Evolutionary conservation across 2,113 vertebrate genomes (phyloP), one percentile per base, ranked within the genome.

Genomic region (Harpagus bidentatus): DNA sequence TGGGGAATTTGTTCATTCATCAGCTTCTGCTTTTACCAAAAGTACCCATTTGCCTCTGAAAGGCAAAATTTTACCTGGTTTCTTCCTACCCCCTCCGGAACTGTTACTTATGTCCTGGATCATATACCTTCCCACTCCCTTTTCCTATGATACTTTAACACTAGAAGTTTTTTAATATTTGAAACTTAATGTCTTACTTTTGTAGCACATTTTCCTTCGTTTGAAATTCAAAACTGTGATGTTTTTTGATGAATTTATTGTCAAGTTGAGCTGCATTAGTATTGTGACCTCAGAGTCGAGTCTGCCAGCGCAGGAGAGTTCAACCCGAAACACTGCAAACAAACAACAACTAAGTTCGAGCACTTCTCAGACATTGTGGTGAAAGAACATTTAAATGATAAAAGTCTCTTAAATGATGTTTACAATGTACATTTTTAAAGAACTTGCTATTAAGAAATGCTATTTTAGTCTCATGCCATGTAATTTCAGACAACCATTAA

Each of bases 201-300:
- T 99, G 96, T 99, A 99, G 98, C 99, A 99, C 99, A 99, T 99
- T 99, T 99, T 99, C 99, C 99, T 99, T 94, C 99, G 98, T 98
- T 99, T 99, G 98, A 99, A 99, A 98, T 99, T 99, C 91, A 99
- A 98, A 93, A 99, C 99, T 99, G 99, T 99, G 97, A 99, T 99
- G 98, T 99, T 99, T 98, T 99, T 99, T 53, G 99, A 98, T 56
- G 98, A 98, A 83, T 98, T 98, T 58, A 98, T 96, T 85, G 99
- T 99, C 96, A 99, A 98, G 97, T 99, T 99, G 97, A 99, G 99
- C 98, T 99, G 99, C 98, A 99, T 99, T 6, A 99, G 98, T 88
- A 99, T 97, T 87, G 99, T 98, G 69, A 99, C 99, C 71, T 99
- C 99, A 59, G 98, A 99, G 88, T 99, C 99, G 31, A 99, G 98